Conservation (phyloP, 2,888 invertebrate species). For the Volucella inanis region DNA sequence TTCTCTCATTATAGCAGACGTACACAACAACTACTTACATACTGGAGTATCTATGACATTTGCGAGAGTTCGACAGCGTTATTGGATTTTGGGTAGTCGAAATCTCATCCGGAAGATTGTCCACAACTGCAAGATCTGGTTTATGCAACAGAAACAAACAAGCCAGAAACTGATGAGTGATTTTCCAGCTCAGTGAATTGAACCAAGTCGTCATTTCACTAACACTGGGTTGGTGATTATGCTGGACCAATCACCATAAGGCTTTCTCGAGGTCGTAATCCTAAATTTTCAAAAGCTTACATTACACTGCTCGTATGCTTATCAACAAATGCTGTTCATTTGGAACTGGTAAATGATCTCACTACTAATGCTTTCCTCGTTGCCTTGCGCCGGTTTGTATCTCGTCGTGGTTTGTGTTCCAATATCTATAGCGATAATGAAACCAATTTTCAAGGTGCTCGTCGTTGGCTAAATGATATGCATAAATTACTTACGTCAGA, state of each 20-base stretch:
- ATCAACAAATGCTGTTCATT: constrained; percentile 22
- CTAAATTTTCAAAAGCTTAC: constrained; percentile 31
- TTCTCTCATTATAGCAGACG: too few species aligned
- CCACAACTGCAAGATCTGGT: too few species aligned
- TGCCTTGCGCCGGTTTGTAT: constrained; percentile 6
- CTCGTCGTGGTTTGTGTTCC: constrained; percentile 24
- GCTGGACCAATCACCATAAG: constrained; percentile 7
- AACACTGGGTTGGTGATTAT: constrained; percentile 23
- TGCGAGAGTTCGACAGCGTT: constrained; percentile 29
- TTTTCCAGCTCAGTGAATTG: constrained; percentile 26
- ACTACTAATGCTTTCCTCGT: constrained; percentile 2
- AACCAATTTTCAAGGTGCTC: constrained; percentile 28
- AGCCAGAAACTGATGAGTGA: constrained; percentile 50
- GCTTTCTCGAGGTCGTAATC: background rate
- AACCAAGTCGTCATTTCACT: background rate
- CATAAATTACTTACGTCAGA: constrained; percentile 3
- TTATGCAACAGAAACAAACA: constrained; percentile 27
- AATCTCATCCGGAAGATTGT: constrained; percentile 46
- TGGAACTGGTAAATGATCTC: constrained; percentile 20
- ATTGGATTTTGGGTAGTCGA: constrained; percentile 49
- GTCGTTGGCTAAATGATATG: constrained; percentile 20
- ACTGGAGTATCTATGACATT: constrained; percentile 23
- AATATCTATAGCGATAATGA: constrained; percentile 31
- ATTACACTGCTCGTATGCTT: constrained; percentile 23
- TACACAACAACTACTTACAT: constrained; percentile 30